Evolutionary conservation across 2,888 invertebrate genomes (phyloP), one percentile per base, ranked within the genome.

Genomic region (Drosophila subquinaria): DNA sequence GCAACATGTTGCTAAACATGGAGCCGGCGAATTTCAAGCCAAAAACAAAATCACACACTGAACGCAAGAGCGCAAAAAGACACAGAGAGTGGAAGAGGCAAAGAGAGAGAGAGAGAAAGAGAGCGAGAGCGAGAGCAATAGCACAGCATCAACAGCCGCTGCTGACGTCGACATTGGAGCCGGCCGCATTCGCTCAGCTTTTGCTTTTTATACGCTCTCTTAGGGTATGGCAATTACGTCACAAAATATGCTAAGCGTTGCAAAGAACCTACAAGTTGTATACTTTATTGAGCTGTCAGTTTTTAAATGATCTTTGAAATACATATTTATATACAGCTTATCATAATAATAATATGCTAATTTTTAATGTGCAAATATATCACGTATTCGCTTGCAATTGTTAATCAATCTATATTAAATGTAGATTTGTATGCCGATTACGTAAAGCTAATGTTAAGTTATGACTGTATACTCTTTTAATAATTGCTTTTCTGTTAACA

Each of bases 1-100:
- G 77, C 77, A 77, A 63, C 77, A 78, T 77, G 77, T 77, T 77
- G 79, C 57, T 59, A 77, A 78, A 23, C 67, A 66, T 60, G 66
- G 30, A 78, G 59, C 77, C 77, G 77, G 77, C 73, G 57, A 70
- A 74, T 70, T 69, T 51, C 33, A 52, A 57, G 51, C 38, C 56
- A 48, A 71, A 63, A 71, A 75, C 63, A 76, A 75, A 76, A 48
- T 9, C 57, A 50, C 53, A 62, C 53, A 64, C 27, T 45, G 30
- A 67, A 27, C 43, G 23, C 13, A 20, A 52, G 59, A 55, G 50
- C 43, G 45, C 56, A 15, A 57, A 57, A 47, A 20, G 17, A 15
- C 56, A 47, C 15, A 20, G 42, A 57, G 36, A 48, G 45, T 56
- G 51, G 13, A 42, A 67, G 62, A 40, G 36, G 35, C 38, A 53